Base-by-base conservation (phyloP, 2,113 vertebrate genomes). In the Protomyctophum bolini region DNA sequence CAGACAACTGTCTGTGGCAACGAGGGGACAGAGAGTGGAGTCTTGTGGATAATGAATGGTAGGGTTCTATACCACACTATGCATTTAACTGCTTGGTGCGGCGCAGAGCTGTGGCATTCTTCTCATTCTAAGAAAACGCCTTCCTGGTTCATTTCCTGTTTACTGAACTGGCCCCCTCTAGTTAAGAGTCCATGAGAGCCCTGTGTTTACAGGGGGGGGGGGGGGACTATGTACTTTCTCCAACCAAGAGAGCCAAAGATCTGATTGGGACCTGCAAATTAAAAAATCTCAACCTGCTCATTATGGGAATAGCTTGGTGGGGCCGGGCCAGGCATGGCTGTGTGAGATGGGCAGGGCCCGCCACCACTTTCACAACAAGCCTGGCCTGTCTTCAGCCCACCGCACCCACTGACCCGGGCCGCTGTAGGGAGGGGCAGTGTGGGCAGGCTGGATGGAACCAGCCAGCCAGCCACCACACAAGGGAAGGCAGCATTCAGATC, bases 141-240 rank as follows among this genome's bases (percentile, higher is more conserved):
- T 83, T 87, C 84, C 82, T 87, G 84, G 80, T 87, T 92, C 89
- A 91, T 89, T 94, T 96, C 93, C 93, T 94, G 90, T 94, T 94
- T 95, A 91, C 86, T 85, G 68, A 87, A 76, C 49, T 46, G 73
- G 80, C 86, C 83, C 84, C 73, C 77, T 89, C 66, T 79, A 84
- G 87, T 82, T 88, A 88, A 21, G 86, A 86, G 90, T 86, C 81
- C 81, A 21, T 84, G 76, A 76, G 79, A 81, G 80, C 65, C 81
- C 83, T 87, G 67, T 80, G 80, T 89, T 91, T 92, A 90, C 88
- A 68, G 71, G 0, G 21, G 21, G 21, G 21, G 21, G 0, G 0
- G 0, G 33, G 75, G 67, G 89, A 85, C 87, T 91, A 88, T 90
- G 85, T 87, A 90, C 89, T 90, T 87, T 88, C 89, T 86, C 86